Percentiles rank a stretch among this genome's conserved stretches.
These are phyloP conservation scores for Antheraea assamensis DNA, from an alignment of 2,888 invertebrate genomes.

Conservation along the genomic window DNA sequence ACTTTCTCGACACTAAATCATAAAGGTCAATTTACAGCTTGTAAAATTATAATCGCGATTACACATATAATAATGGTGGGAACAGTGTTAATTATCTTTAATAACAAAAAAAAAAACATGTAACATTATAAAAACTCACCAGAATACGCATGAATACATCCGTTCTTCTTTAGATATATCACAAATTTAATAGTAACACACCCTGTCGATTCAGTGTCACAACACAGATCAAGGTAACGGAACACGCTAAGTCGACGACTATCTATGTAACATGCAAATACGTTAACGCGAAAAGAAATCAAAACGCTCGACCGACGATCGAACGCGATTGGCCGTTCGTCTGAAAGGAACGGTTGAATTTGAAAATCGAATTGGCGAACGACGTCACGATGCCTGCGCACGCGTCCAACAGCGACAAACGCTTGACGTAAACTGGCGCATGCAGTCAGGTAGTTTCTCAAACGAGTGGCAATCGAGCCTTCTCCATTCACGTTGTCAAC, in stretches of 20 bases:
- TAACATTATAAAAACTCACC: slow-evolving; percentile 57
- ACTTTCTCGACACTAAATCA: neutral
- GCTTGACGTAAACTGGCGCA: slow-evolving; percentile 69
- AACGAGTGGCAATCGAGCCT: slow-evolving; percentile 70
- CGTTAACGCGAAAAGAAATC: slow-evolving; percentile 69
- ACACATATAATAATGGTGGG: slow-evolving; percentile 28
- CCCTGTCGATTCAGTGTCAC: slow-evolving; percentile 64
- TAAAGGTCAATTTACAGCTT: slow-evolving; percentile 3
- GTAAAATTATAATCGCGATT: slow-evolving; percentile 14
- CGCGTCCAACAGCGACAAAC: slow-evolving; percentile 60
- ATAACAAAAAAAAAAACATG: slow-evolving; percentile 40
- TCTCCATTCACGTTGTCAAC: slow-evolving; percentile 72
- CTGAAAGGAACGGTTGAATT: slow-evolving; percentile 53
- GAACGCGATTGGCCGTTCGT: slow-evolving; percentile 68
- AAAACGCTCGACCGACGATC: slow-evolving; percentile 62
- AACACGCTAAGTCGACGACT: slow-evolving; percentile 49
- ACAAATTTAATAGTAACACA: slow-evolving; percentile 37
- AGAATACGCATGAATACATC: slow-evolving; percentile 69
- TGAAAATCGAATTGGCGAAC: slow-evolving; percentile 69
- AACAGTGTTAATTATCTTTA: slow-evolving; percentile 31
- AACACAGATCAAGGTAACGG: slow-evolving; percentile 65
- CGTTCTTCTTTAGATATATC: slow-evolving; percentile 55
- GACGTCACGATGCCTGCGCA: slow-evolving; percentile 35
- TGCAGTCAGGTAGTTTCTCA: slow-evolving; percentile 66
- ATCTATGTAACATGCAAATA: slow-evolving; percentile 49